These are phyloP conservation scores for Puffinus mauretanicus DNA, from an alignment of 2,113 vertebrate genomes.

Conservation along the genomic window DNA sequence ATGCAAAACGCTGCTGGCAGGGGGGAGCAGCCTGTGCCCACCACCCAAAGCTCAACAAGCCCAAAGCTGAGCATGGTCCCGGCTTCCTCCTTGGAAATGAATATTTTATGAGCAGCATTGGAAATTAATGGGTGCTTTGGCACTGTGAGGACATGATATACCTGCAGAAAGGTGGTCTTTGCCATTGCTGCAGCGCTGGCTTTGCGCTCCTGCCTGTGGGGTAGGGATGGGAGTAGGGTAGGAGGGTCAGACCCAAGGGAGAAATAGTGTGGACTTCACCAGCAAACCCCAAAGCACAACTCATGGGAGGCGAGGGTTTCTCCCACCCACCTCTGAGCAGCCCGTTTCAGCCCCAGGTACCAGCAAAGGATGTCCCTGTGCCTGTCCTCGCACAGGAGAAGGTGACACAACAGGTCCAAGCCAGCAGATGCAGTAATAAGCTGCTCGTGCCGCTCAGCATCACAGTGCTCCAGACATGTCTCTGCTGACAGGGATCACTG, in stretches of 20 bases:
- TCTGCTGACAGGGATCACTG: not conserved
- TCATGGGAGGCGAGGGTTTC: not conserved
- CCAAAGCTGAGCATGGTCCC: not conserved
- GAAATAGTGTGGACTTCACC: not conserved
- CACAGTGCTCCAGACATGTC: not conserved
- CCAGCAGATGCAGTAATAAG: not conserved
- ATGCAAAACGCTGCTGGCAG: not conserved
- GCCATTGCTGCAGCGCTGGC: fast-evolving
- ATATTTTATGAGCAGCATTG: not conserved
- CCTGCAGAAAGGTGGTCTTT: not conserved
- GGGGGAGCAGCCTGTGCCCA: not conserved
- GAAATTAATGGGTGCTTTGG: not conserved
- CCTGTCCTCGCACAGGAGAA: not conserved
- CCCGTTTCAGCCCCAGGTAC: not conserved
- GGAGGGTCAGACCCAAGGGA: not conserved
- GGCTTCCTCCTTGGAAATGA: not conserved
- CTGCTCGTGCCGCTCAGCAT: not conserved
- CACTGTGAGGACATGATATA: not conserved
- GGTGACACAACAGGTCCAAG: fast-evolving
- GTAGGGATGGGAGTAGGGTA: not conserved
- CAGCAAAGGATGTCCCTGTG: not conserved
- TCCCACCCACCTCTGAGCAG: not conserved
- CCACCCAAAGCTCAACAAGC: not conserved
- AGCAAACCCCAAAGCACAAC: not conserved
- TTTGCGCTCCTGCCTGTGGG: not conserved